These are phyloP conservation scores for Anser cygnoides DNA, from an alignment of 2,113 vertebrate species.

Conservation along the genomic window DNA sequence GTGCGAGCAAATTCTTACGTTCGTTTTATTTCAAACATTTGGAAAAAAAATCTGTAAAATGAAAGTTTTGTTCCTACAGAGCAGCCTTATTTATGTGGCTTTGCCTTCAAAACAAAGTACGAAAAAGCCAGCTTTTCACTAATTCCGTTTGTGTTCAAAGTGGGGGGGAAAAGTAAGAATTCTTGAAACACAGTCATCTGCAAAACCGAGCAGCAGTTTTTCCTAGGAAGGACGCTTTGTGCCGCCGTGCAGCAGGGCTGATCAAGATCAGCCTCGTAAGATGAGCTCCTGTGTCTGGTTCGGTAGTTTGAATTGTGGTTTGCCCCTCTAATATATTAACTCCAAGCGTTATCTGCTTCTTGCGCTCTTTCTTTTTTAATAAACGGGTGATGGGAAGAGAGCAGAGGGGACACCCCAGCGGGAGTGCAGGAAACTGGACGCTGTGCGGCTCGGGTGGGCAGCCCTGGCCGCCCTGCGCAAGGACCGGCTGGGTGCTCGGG, in stretches of 20 bases:
- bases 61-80: not conserved
- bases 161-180: not conserved
- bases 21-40: not conserved
- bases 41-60: not conserved
- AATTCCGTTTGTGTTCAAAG: not conserved
- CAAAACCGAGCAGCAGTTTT: not conserved
- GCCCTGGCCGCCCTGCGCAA: rapidly evolving
- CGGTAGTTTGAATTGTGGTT: not conserved
- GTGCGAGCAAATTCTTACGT: not conserved
- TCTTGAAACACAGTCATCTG: not conserved
- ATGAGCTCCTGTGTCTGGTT: not conserved
- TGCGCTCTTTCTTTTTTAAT: not conserved
- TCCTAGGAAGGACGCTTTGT: not conserved
- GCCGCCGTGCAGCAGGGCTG: not conserved
- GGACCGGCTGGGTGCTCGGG: not conserved
- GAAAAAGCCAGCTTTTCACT: not conserved
- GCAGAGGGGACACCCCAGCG: not conserved
- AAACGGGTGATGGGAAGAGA: not conserved
- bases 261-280: not conserved
- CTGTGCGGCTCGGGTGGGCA: not conserved
- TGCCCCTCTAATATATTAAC: not conserved
- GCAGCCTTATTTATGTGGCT: not conserved
- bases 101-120: not conserved
- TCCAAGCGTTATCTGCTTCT: not conserved
- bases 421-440: not conserved